A percentile compares a stretch with the other conserved stretches of the same genome.
Evolutionary conservation across 2,113 vertebrate species (phyloP).

Genomic region (Scomber japonicus): DNA sequence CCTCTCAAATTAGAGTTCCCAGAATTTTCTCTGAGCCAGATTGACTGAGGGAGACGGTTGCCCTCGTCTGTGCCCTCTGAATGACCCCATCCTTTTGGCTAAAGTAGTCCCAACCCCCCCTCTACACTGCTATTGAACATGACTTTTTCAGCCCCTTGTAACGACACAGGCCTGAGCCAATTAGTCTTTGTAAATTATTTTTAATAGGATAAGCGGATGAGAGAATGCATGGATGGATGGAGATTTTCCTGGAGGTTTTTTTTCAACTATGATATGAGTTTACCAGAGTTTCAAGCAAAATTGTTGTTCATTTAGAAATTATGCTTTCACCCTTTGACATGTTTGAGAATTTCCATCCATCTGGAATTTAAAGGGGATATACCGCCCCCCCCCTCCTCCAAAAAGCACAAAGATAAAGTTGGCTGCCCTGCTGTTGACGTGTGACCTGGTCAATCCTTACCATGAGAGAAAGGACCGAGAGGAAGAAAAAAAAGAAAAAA

Average conservation of each 20-base stretch:
- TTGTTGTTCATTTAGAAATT: too few species aligned
- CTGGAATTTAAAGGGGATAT: slow-evolving; percentile 18
- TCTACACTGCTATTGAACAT: slow-evolving; percentile 32
- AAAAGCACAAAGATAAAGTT: slow-evolving; percentile 17
- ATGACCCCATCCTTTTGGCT: slow-evolving; percentile 64
- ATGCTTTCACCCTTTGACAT: neutral
- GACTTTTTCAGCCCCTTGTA: slow-evolving; percentile 47
- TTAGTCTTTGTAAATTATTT: slow-evolving; percentile 43
- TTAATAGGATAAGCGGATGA: slow-evolving; percentile 65
- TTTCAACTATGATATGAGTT: neutral
- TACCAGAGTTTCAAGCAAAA: too few species aligned
- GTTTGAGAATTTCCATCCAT: slow-evolving; percentile 27
- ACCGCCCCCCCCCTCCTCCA: too few species aligned
- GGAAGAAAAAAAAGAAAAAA: slow-evolving; percentile 15
- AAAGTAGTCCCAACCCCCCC: slow-evolving; percentile 12
- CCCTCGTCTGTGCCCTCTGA: slow-evolving; percentile 57
- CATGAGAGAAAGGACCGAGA: slow-evolving; percentile 40
- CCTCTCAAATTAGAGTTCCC: slow-evolving; percentile 58
- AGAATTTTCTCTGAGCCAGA: slow-evolving; percentile 42
- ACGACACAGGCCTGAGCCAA: slow-evolving; percentile 24
- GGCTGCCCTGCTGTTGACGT: slow-evolving; percentile 52
- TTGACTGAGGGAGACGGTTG: slow-evolving; percentile 42
- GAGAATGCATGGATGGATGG: slow-evolving; percentile 10
- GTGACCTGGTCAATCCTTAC: slow-evolving; percentile 63
- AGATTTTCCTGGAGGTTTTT: slow-evolving; percentile 16